Evolutionary conservation across 2,113 vertebrate species (phyloP).

Genomic region (Calidris pugnax): DNA sequence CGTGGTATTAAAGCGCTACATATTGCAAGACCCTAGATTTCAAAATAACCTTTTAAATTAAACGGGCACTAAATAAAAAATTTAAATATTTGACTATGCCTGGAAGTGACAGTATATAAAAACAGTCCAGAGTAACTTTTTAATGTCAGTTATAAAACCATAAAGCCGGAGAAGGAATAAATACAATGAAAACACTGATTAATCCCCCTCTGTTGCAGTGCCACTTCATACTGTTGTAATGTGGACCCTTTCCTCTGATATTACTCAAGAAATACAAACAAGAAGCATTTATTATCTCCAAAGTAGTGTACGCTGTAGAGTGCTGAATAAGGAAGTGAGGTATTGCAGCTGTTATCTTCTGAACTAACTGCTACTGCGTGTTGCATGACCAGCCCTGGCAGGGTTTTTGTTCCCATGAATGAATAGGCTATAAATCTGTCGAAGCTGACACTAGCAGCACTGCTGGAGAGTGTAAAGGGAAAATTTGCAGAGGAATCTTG

Average conservation of each 20-base stretch:
- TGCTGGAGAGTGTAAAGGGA: conserved; percentile 76
- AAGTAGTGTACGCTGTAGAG: conserved; percentile 67
- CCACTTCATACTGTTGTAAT: conserved; percentile 44
- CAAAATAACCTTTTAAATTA: background rate
- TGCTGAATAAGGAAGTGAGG: conserved; percentile 77
- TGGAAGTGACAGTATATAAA: background rate
- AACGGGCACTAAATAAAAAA: background rate
- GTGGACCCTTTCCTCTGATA: conserved; percentile 61
- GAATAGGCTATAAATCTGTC: conserved; percentile 84
- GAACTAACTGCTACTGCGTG: conserved; percentile 79
- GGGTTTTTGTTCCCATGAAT: conserved; percentile 84
- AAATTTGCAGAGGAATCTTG: conserved; percentile 79
- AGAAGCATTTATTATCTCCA: conserved; percentile 78
- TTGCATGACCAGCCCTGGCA: conserved; percentile 78
- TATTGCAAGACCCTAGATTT: background rate
- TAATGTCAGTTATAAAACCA: background rate
- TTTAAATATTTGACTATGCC: background rate
- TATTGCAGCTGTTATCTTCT: conserved; percentile 80
- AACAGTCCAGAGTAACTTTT: background rate
- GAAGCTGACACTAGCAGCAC: conserved; percentile 73
- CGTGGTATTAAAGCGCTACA: background rate
- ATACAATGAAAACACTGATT: conserved; percentile 40
- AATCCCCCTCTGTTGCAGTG: conserved; percentile 38
- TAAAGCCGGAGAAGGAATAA: conserved; percentile 38
- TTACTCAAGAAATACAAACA: conserved; percentile 73